Evolutionary conservation across 2,888 invertebrate genomes (phyloP).

Genomic region (Sericinus montela): DNA sequence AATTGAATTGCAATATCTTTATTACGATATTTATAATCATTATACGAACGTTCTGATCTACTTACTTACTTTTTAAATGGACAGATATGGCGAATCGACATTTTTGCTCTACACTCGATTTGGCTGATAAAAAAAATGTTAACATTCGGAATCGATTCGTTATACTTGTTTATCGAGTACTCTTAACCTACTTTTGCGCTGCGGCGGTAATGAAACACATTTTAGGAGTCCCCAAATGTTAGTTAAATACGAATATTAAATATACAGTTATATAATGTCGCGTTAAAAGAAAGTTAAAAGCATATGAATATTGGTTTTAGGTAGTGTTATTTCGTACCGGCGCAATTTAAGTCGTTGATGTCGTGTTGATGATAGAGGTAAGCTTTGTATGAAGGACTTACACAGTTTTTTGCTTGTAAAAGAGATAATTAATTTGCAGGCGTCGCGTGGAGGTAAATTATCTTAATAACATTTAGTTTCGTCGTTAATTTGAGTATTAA

Average conservation of each 20-base stretch:
- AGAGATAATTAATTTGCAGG: background rate
- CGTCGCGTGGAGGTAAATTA: background rate
- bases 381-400: background rate
- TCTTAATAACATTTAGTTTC: background rate
- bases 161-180: constrained; percentile 7
- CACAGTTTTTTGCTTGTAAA: constrained; percentile 2
- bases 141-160: constrained; percentile 7
- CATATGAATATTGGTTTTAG: background rate
- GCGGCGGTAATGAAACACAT: constrained; percentile 10
- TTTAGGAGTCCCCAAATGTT: constrained; percentile 2
- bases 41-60: constrained; percentile 12
- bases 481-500: too few relatives aligned
- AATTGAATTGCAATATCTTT: constrained; percentile 5
- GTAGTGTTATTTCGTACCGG: background rate
- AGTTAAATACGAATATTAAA: background rate
- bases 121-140: constrained; percentile 11
- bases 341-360: background rate
- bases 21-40: constrained; percentile 5
- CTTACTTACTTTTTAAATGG: constrained; percentile 14
- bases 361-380: background rate
- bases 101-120: constrained; percentile 14
- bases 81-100: constrained; percentile 8
- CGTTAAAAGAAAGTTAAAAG: constrained; percentile 1
- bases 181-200: constrained; percentile 10
- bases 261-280: constrained; percentile 11